Evolutionary conservation across 2,797 vertebrate genomes (phyloP).

Genomic region (Poecilia wingei): DNA sequence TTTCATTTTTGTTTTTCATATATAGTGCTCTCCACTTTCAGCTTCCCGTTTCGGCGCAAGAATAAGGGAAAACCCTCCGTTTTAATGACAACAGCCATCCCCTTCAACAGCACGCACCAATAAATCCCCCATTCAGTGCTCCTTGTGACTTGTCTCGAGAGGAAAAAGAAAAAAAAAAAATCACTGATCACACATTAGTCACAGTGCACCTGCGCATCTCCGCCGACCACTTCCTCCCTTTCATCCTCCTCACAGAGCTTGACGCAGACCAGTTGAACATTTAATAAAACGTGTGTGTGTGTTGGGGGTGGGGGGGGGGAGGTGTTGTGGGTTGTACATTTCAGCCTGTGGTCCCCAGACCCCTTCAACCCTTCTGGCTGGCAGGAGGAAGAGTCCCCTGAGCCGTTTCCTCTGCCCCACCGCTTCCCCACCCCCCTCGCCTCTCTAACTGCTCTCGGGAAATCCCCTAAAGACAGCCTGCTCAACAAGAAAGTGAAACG

Average conservation of each 20-base stretch:
- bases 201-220: conserved; percentile 67
- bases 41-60: conserved; percentile 45
- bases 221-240: conserved; percentile 48
- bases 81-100: conserved; percentile 40
- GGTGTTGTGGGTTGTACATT: background rate
- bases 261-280: conserved; percentile 24
- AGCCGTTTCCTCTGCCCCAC: conserved; percentile 52
- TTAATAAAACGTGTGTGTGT: conserved; percentile 12
- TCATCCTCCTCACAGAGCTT: conserved; percentile 31
- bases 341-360: conserved; percentile 23
- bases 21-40: conserved; percentile 48
- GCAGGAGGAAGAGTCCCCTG: conserved; percentile 51
- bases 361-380: conserved; percentile 35
- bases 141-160: conserved; percentile 43
- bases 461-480: conserved; percentile 65
- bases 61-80: conserved; percentile 53
- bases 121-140: conserved; percentile 11
- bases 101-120: background rate
- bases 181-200: conserved; percentile 73
- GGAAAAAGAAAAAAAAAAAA: conserved; percentile 15
- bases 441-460: conserved; percentile 52
- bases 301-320: background rate
- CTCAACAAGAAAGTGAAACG: conserved; percentile 74
- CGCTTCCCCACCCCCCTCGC: background rate
- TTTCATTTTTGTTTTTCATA: background rate